Conservation (phyloP, 2,113 vertebrate species). For the Pleuronectes platessa region DNA sequence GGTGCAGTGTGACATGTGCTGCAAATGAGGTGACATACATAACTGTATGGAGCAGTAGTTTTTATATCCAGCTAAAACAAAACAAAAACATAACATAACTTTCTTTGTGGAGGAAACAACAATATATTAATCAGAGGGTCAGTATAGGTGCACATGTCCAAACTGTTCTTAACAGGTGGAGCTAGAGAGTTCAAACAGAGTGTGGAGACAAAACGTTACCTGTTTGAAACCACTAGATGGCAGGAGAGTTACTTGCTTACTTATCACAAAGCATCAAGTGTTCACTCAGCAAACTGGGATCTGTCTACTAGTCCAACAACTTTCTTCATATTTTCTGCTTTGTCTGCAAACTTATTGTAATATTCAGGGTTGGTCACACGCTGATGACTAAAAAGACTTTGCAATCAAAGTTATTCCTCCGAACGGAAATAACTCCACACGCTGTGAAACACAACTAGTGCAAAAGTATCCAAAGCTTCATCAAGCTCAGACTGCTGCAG, state of each 20-base stretch:
- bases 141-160: no score
- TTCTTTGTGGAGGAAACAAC: no score
- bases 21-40: no score
- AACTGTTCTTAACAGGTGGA: no score
- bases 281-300: background rate
- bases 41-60: no score
- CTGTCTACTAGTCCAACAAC: no score
- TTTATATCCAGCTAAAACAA: no score
- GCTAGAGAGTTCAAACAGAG: background rate
- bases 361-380: background rate
- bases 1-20: no score
- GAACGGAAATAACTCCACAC: background rate
- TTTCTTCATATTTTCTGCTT: background rate
- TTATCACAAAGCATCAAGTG: background rate
- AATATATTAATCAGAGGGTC: no score
- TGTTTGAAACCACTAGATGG: slow-evolving; percentile 53
- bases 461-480: background rate
- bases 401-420: background rate
- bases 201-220: background rate
- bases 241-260: slow-evolving; percentile 38
- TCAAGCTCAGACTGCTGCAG: background rate
- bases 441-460: no score
- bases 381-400: no score
- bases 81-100: no score
- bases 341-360: background rate